Evolutionary conservation across 2,888 invertebrate species (phyloP), one percentile per base, ranked within the genome.

Genomic region (Lepidonotus clava): DNA sequence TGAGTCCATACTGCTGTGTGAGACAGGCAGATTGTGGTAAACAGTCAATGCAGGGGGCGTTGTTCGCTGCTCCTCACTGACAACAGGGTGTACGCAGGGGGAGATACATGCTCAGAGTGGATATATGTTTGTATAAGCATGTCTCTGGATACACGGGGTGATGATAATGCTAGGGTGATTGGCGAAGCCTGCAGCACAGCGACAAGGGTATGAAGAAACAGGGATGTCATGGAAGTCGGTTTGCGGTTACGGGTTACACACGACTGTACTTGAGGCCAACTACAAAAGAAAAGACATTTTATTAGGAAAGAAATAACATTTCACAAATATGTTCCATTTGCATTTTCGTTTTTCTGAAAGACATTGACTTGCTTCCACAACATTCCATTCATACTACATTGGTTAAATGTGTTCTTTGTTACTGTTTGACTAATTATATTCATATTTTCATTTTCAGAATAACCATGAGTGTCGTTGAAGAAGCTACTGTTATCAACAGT

Each of bases 201-300:
- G 71, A 71, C 0, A 24, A 36, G 36, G 71, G 38, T 34, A 71
- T 71, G 71, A 71, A 4, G 67, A 36, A n/a, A 24, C 8, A 56
- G n/a, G 5, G 18, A 18, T 71, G 71, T 71, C 71, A 71, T 71
- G 71, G 71, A 34, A 36, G 66, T 14, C 1, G 38, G 61, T 61
- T 24, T 24, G 61, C 21, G 83, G 83, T 36, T 38, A 4, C 11
- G 6, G 32, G 53, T 56, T 28, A 83, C 83, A 83, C 83, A 14
- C 83, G 83, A 36, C 83, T 83, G 51, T 83, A 83, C 36, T 83
- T 83, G 28, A 83, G 83, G 56, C 83, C 83, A 53, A 83, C 83
- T 83, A 34, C 28, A 83, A 83, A 53, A 53, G 36, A 34, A 83
- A 83, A 56, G 6, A 66, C n/a, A n/a, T n/a, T n/a, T n/a, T n/a